Evolutionary conservation across 2,113 vertebrate species (phyloP), one percentile per base, ranked within the genome.

Genomic region (Fregata magnificens): DNA sequence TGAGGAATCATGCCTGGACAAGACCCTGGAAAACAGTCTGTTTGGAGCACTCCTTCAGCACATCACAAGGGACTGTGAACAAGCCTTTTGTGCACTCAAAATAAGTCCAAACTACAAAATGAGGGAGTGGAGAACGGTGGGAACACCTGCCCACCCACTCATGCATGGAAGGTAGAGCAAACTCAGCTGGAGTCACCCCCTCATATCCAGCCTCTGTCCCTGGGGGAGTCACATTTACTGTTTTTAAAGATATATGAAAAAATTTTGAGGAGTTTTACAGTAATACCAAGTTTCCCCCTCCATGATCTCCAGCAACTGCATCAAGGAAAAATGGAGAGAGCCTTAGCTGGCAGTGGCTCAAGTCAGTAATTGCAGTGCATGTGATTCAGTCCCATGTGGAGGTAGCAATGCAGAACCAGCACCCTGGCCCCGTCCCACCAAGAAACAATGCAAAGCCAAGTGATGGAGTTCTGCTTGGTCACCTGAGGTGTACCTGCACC

Each of bases 301-400:
- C 2, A 1, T 28, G 34, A 76, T 44, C 21, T 87, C 36, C 73
- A 82, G 65, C 8, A n/a, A 7, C 9, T 1, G 0, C 29, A 66
- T 8, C 20, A 31, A 56, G 34, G 20, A 22, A 52, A 67, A 50
- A 53, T 2, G 3, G 38, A 56, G 36, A 53, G 8, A 65, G 13
- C 13, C n/a, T 42, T 8, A 38, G 11, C 1, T 2, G 4, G 53
- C 71, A 59, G 31, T 20, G 29, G 20, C 24, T 65, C 31, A 3
- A 50, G 17, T 70, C 40, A 40, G 40, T 38, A 59, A 44, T 1
- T 36, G 42, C 52, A 66, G 44, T 8, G 38, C 29, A 11, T 31
- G 52, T 24, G 71, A 47, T 20, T 28, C 36, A 7, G 10, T 31
- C 36, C 31, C 58, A 7, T 1, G 11, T 20, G 28, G 58, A 53